Evolutionary conservation across 2,888 invertebrate species (phyloP).

Genomic region (Coronaproctus castanopsis): DNA sequence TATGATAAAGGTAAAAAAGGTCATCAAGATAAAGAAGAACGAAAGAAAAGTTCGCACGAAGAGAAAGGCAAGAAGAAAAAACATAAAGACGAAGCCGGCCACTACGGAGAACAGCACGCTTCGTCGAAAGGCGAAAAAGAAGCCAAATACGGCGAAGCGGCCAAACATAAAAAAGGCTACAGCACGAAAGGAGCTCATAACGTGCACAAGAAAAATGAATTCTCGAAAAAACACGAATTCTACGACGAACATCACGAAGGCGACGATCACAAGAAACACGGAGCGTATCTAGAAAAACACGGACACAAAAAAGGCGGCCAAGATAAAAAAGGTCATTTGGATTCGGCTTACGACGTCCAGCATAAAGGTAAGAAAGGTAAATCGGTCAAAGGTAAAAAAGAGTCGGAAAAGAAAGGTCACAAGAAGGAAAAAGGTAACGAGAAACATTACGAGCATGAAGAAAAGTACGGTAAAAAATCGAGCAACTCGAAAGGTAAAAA

Average conservation of each 20-base stretch:
- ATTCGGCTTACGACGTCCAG: constrained; percentile 14
- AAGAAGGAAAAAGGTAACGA: constrained; percentile 36
- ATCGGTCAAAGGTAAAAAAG: constrained; percentile 31
- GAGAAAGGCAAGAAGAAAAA: constrained; percentile 38
- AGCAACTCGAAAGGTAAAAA: constrained; percentile 33
- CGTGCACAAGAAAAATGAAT: constrained; percentile 53
- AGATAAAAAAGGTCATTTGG: constrained; percentile 18
- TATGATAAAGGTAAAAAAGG: constrained; percentile 41
- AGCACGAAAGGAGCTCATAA: constrained; percentile 54
- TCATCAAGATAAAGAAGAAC: constrained; percentile 43
- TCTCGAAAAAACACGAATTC: constrained; percentile 52
- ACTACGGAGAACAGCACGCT: constrained; percentile 42
- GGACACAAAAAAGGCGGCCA: constrained; percentile 28
- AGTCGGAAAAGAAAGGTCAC: constrained; percentile 28
- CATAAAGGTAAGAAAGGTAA: constrained; percentile 17
- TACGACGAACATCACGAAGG: constrained; percentile 52
- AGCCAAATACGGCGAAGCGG: constrained; percentile 30
- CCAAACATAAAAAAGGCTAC: constrained; percentile 49
- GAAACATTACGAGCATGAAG: constrained; percentile 32
- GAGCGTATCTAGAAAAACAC: constrained; percentile 36
- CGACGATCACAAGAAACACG: constrained; percentile 42
- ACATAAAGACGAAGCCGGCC: constrained; percentile 39
- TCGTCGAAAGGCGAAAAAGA: constrained; percentile 46
- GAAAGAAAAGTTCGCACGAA: constrained; percentile 40
- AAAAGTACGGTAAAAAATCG: constrained; percentile 30